These are phyloP conservation scores for Leptinotarsa texana DNA, from an alignment of 1,140 invertebrate genomes.

Conservation along the genomic window DNA sequence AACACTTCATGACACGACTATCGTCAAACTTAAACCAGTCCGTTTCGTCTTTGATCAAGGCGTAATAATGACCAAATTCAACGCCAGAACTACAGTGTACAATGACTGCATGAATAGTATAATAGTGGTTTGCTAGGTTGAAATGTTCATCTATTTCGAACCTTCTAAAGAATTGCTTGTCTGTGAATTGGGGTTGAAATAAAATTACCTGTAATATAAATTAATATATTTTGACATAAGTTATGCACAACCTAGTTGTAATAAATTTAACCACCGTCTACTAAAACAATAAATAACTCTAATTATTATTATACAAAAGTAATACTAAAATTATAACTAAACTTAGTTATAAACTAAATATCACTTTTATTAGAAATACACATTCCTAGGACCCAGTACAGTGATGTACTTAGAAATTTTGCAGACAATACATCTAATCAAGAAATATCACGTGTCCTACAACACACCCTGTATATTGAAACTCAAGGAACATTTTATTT, in stretches of 20 bases:
- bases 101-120: too few relatives aligned
- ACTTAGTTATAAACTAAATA: slow-evolving; percentile 21
- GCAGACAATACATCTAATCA: slow-evolving; percentile 4
- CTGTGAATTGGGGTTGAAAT: too few relatives aligned
- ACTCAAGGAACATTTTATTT: slow-evolving; percentile 5
- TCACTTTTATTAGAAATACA: slow-evolving; percentile 18
- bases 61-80: too few relatives aligned
- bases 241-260: not conserved
- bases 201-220: not conserved
- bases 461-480: not conserved
- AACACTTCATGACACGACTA: too few relatives aligned
- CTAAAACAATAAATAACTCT: not conserved
- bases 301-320: not conserved
- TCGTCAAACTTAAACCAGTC: too few relatives aligned
- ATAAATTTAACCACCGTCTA: not conserved
- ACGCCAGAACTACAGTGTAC: too few relatives aligned
- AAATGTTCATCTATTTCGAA: too few relatives aligned
- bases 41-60: too few relatives aligned
- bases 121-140: too few relatives aligned
- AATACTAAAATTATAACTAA: slow-evolving; percentile 1
- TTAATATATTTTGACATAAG: not conserved
- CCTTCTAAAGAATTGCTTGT: too few relatives aligned
- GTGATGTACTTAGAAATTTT: not conserved
- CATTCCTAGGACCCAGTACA: not conserved
- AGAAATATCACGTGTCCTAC: not conserved